phyloP scores from a whole-genome alignment of 2,888 invertebrate species.

The Dyspetes luteomarginatus region DNA sequence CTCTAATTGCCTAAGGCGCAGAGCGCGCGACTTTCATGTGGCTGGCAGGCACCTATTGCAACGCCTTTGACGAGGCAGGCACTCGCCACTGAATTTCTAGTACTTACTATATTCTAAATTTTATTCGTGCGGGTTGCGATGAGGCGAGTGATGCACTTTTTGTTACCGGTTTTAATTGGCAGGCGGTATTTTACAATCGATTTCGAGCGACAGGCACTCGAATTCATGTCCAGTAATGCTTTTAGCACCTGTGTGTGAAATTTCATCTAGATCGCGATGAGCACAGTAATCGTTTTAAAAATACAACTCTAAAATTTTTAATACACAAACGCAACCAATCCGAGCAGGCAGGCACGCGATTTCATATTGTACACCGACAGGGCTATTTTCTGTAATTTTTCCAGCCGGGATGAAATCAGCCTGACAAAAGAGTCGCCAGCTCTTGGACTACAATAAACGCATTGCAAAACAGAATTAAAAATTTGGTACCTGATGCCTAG shows the following conservation, averaged over 20 bases:
- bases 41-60: constrained; percentile 5
- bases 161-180: neutral
- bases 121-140: neutral
- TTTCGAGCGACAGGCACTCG: constrained; percentile 6
- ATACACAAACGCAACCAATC: neutral
- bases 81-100: neutral
- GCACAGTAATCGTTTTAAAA: neutral
- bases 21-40: neutral
- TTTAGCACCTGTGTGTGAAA: constrained; percentile 16
- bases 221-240: neutral
- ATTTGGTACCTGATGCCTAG: neutral
- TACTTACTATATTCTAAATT: constrained; percentile 12
- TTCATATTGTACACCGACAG: neutral
- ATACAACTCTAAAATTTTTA: neutral
- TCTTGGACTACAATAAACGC: too few species aligned
- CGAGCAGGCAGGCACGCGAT: neutral
- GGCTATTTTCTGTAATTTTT: constrained; percentile 7
- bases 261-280: neutral
- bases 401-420: neutral
- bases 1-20: neutral
- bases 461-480: neutral
- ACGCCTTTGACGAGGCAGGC: neutral
- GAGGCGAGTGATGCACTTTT: neutral
- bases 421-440: too few species aligned
- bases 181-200: neutral